These are phyloP conservation scores for Yponomeuta cagnagella DNA, from an alignment of 2,888 invertebrate genomes.

Conservation along the genomic window DNA sequence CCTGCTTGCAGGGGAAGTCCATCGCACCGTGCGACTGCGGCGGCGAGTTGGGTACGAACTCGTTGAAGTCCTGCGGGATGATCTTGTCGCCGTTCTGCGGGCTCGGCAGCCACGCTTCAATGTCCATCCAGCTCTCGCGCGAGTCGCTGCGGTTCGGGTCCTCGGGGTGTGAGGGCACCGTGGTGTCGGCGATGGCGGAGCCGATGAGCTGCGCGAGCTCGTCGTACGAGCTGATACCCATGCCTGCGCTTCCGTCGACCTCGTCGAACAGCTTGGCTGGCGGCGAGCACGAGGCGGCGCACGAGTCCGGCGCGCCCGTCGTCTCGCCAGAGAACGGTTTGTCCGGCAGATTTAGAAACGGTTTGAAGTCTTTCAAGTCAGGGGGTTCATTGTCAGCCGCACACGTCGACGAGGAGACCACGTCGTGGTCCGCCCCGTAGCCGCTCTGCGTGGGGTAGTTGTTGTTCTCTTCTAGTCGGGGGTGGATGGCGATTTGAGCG, in stretches of 20 bases:
- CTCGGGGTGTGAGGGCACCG: constrained; percentile 83
- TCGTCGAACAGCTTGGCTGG: constrained; percentile 69
- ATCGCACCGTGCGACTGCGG: constrained; percentile 71
- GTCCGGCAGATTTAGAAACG: constrained; percentile 74
- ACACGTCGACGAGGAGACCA: constrained; percentile 84
- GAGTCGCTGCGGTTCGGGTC: constrained; percentile 72
- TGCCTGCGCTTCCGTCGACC: constrained; percentile 42
- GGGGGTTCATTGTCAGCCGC: constrained; percentile 79
- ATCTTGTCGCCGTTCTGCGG: constrained; percentile 82
- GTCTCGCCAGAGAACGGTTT: constrained; percentile 72
- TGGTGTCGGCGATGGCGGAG: constrained; percentile 92
- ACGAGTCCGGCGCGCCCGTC: constrained; percentile 75
- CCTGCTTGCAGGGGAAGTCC: constrained; percentile 68
- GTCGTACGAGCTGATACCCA: constrained; percentile 85
- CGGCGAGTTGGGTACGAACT: constrained; percentile 80
- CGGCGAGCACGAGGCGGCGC: constrained; percentile 70
- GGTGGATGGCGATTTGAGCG: constrained; percentile 82
- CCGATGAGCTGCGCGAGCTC: constrained; percentile 92
- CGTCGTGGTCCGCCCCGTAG: constrained; percentile 80
- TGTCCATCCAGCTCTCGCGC: constrained; percentile 89
- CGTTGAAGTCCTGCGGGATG: constrained; percentile 80
- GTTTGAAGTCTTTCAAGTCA: constrained; percentile 77
- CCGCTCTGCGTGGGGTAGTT: constrained; percentile 79
- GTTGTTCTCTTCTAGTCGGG: constrained; percentile 84
- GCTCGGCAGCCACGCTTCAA: constrained; percentile 89